Conservation (phyloP, 2,113 vertebrate species). For the Elgaria multicarinata region DNA sequence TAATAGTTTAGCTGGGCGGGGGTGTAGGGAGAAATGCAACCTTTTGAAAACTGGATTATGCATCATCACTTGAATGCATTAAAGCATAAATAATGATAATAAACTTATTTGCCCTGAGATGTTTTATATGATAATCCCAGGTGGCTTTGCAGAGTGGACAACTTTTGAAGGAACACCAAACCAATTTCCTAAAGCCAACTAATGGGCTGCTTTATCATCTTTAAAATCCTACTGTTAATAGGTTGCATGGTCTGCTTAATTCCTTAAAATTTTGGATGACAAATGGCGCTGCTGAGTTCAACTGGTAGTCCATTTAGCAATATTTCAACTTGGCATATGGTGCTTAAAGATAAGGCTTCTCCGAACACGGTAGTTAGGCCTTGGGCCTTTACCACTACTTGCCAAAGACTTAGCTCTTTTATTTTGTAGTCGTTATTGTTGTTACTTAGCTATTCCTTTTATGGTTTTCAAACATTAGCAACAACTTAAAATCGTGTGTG, state of each 20-base stretch:
- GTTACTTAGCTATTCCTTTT: background rate
- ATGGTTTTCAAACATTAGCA: background rate
- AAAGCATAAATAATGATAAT: background rate
- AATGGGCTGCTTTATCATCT: slow-evolving; percentile 16
- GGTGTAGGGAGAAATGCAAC: background rate
- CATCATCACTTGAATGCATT: background rate
- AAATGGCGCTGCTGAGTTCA: background rate
- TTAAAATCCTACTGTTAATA: background rate
- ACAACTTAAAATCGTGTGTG: background rate
- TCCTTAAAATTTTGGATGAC: background rate
- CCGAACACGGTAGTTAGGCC: background rate
- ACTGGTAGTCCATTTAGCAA: background rate
- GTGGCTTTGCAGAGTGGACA: background rate
- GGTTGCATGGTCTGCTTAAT: background rate
- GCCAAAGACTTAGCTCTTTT: background rate
- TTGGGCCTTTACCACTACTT: background rate
- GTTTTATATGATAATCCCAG: background rate
- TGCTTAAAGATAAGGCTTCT: background rate
- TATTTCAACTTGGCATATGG: background rate
- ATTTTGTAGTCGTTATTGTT: too few relatives aligned
- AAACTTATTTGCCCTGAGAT: background rate
- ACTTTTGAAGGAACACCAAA: background rate
- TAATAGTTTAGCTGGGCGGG: background rate
- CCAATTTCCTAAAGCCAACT: background rate
- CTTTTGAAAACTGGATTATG: background rate